Evolutionary conservation across 2,797 vertebrate species (phyloP).

Genomic region (Kryptopterus vitreolus): DNA sequence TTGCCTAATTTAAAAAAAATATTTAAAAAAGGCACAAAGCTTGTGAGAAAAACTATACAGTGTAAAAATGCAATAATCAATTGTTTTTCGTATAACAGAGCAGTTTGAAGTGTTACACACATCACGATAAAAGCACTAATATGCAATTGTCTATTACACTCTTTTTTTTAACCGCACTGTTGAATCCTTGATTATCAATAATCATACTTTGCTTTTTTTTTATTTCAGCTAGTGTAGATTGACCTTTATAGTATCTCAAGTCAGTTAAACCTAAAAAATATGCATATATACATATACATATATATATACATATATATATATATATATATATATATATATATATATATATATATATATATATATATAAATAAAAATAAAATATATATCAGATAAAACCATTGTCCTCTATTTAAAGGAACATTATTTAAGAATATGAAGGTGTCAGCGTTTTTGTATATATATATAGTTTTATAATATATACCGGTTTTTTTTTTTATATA

Average conservation of each 20-base stretch:
- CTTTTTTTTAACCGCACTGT: background rate
- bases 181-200: background rate
- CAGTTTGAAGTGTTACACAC: background rate
- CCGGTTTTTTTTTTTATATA: too few relatives aligned
- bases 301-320: too few relatives aligned
- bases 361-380: background rate
- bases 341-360: too few relatives aligned
- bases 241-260: background rate
- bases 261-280: background rate
- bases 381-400: background rate
- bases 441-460: too few relatives aligned
- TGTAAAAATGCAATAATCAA: background rate
- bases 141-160: background rate
- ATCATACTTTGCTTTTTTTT: background rate
- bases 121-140: background rate
- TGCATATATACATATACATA: background rate
- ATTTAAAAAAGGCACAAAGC: too few relatives aligned
- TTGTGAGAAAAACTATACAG: background rate
- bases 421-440: too few relatives aligned
- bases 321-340: too few relatives aligned
- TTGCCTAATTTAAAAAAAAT: background rate
- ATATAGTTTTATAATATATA: too few relatives aligned
- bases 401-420: too few relatives aligned
- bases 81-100: background rate
- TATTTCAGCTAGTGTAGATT: background rate